phyloP scores from a whole-genome alignment of 1,140 invertebrate species.

The Papilio helenus region DNA sequence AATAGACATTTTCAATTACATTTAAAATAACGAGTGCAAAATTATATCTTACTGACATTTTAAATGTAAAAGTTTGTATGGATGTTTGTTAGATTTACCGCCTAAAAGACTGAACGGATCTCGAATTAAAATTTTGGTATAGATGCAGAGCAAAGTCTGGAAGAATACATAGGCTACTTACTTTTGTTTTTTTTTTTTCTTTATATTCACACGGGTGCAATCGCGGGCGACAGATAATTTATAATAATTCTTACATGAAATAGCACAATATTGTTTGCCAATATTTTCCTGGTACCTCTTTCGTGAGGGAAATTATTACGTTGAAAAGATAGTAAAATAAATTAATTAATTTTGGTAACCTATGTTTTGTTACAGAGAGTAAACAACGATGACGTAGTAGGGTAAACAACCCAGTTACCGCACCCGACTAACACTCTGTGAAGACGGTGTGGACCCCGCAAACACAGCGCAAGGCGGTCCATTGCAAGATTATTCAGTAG shows the following conservation, averaged over 20 bases:
- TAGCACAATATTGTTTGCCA: no score
- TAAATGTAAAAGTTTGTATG: no score
- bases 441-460: not conserved
- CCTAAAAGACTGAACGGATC: no score
- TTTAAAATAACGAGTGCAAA: not conserved
- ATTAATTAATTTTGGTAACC: slow-evolving; percentile 20
- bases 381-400: slow-evolving; percentile 11
- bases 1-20: not conserved
- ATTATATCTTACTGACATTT: not conserved
- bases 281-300: not conserved
- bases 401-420: slow-evolving; percentile 23
- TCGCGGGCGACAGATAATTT: no score
- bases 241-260: no score
- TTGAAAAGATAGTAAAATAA: not conserved
- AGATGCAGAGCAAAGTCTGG: no score
- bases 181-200: no score
- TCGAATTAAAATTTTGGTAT: no score
- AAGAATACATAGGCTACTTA: no score
- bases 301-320: not conserved
- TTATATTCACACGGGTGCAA: no score
- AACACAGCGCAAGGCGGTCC: not conserved
- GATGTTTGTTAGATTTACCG: no score
- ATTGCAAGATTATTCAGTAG: not conserved
- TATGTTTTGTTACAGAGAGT: not conserved
- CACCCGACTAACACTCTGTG: not conserved